Base-by-base conservation (phyloP, 2,888 invertebrate genomes). In the Melanostoma scalare region DNA sequence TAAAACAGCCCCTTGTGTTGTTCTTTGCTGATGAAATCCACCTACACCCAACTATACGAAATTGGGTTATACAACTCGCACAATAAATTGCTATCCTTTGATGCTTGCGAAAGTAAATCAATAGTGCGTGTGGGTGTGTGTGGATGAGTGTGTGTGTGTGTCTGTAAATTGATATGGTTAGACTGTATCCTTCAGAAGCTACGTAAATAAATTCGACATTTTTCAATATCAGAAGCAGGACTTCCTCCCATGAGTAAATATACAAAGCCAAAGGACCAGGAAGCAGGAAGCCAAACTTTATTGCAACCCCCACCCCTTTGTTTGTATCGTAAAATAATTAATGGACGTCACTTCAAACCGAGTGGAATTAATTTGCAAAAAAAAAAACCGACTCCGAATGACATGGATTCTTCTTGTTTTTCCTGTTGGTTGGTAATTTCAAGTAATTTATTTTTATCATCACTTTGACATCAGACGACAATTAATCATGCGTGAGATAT, bases 371-470 rank as follows among this genome's bases (percentile, higher is more conserved):
- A 79, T 73, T 79, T 67, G 44, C 40, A 78, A 72, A 63, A 36
- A 65, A 60, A 42, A 31, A 30, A n/a, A 6, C 2, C 6, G 6
- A 36, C n/a, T 36, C 33, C n/a, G 10, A 42, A 60, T 44, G 20
- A 35, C 35, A 6, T 8, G 40, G n/a, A 6, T 55, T 35, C 20
- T 10, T 3, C 2, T 20, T 65, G 40, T 67, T 65, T 65, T 58
- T 52, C 9, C 9, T 4, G 50, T 50, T 10, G 10, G n/a, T 46
- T 46, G 10, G 44, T 10, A 50, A 50, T 77, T 77, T 71, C 60
- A 72, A 67, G 65, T 78, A 72, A 78, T 72, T 65, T 56, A 78
- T 78, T 60, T 40, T 65, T 72, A 72, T 60, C 78, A 77, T 50
- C 20, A 72, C 65, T 65, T 77, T 77, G 71, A 77, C 77, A 52